Base-by-base conservation (phyloP, 2,888 invertebrate species). In the Apocheima hispidaria region DNA sequence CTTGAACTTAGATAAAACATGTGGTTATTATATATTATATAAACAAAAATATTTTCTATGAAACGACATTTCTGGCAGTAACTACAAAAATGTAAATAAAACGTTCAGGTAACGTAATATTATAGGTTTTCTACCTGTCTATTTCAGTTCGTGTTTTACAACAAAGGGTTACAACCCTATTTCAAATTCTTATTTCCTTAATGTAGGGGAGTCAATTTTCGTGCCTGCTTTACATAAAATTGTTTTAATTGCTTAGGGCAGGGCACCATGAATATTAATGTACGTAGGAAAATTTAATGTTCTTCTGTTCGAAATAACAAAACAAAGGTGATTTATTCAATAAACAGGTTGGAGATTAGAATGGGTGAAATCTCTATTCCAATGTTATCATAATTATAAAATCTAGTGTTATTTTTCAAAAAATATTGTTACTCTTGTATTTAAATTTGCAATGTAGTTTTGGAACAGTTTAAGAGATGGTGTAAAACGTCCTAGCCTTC, bases 181-280 rank as follows among this genome's bases (percentile, higher is more conserved):
- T 56, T 50, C n/a, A 55, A 58, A 65, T 61, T 64, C 60, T 50
- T 60, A 58, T 60, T 57, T 53, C 40, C 36, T 50, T 63, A 58
- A 36, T 40, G 50, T 63, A 41, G 40, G 55, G 50, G 48, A 58
- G 58, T 43, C 23, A 62, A 57, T 57, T 58, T 44, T 53, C 50
- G 44, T 50, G 44, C 46, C 60, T 53, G 48, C 44, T 70, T 67
- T 64, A 59, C 69, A 66, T 67, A 52, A 60, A 67, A 67, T 63
- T 70, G 70, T 69, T 67, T 63, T 69, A 60, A 67, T 69, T 67
- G 59, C 65, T 51, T 35, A 43, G 40, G 35, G 64, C 62, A 59
- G 41, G 51, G 52, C 57, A 55, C 52, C 59, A 59, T 63, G 60
- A 54, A 63, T 57, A 59, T 65, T 35, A 60, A 64, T 57, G 49